Evolutionary conservation across 1,140 invertebrate genomes (phyloP).

Genomic region (Temnothorax curvispinosus): DNA sequence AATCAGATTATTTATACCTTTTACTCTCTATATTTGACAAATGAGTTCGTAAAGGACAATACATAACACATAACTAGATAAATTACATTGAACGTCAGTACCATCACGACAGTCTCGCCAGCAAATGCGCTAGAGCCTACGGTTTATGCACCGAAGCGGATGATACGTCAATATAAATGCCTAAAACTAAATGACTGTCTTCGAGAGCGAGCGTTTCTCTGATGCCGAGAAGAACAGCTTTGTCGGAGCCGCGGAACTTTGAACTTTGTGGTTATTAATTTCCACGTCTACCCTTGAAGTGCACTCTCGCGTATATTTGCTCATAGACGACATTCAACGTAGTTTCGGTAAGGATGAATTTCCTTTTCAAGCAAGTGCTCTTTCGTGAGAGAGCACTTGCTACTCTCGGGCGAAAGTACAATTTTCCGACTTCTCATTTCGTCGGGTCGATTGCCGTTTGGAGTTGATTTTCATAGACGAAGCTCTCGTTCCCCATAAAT

Average conservation of each 20-base stretch:
- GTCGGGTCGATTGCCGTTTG: constrained; percentile 23
- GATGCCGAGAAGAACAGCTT: constrained; percentile 25
- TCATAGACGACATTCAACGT: constrained; percentile 45
- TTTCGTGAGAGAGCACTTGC: constrained; percentile 19
- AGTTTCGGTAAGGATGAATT: constrained; percentile 36
- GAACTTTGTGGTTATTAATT: constrained; percentile 57
- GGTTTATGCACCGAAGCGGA: not conserved
- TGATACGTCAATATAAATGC: constrained; percentile 33
- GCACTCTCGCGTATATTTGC: constrained; percentile 44
- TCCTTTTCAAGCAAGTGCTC: constrained; percentile 69
- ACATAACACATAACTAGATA: not conserved
- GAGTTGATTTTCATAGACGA: constrained; percentile 28
- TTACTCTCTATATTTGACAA: not conserved
- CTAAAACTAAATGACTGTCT: constrained; percentile 42
- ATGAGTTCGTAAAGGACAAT: not conserved
- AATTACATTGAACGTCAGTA: not conserved
- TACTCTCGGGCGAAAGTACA: constrained; percentile 24
- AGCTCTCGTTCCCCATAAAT: not conserved
- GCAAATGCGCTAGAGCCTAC: not conserved
- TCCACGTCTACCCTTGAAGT: constrained; percentile 40
- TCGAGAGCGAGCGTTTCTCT: constrained; percentile 11
- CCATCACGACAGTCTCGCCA: not conserved
- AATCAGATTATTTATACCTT: not conserved
- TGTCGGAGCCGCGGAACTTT: constrained; percentile 32
- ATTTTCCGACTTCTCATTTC: constrained; percentile 46